Percentiles rank a stretch among this genome's conserved stretches.
phyloP scores from a whole-genome alignment of 2,888 invertebrate genomes.

The Dryobota labecula region DNA sequence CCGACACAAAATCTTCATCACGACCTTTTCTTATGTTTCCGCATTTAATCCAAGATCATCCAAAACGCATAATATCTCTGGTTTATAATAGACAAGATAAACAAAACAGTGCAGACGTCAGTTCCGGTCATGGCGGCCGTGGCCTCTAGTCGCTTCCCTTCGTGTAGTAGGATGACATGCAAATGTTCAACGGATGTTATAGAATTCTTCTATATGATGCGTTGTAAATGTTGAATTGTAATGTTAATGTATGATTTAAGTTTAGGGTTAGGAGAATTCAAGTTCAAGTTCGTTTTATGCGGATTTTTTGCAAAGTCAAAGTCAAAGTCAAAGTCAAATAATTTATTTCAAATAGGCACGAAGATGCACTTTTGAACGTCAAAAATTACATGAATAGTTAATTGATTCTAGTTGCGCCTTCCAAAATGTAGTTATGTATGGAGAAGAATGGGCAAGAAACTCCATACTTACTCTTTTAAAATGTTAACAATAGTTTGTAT shows the following conservation, averaged over 20 bases:
- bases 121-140: slow-evolving; percentile 58
- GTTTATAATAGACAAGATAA: slow-evolving; percentile 63
- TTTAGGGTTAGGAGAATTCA: slow-evolving; percentile 27
- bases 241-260: slow-evolving; percentile 11
- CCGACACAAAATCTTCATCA: slow-evolving; percentile 17
- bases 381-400: no score
- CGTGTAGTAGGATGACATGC: slow-evolving; percentile 44
- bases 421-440: no score
- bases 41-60: slow-evolving; percentile 57
- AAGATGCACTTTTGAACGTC: no score
- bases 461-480: no score
- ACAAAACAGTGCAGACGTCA: slow-evolving; percentile 53
- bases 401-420: no score
- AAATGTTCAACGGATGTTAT: slow-evolving; percentile 47
- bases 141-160: slow-evolving; percentile 58
- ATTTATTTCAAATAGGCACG: no score
- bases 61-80: slow-evolving; percentile 58
- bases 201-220: slow-evolving; percentile 33
- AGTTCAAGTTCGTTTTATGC: slow-evolving; percentile 25
- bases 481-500: no score
- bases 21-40: slow-evolving; percentile 48
- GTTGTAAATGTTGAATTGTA: slow-evolving; percentile 7
- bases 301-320: no score
- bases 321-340: no score
- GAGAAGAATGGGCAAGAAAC: no score